These are phyloP conservation scores for Parnassius smintheus DNA, from an alignment of 2,888 invertebrate species.

Conservation along the genomic window DNA sequence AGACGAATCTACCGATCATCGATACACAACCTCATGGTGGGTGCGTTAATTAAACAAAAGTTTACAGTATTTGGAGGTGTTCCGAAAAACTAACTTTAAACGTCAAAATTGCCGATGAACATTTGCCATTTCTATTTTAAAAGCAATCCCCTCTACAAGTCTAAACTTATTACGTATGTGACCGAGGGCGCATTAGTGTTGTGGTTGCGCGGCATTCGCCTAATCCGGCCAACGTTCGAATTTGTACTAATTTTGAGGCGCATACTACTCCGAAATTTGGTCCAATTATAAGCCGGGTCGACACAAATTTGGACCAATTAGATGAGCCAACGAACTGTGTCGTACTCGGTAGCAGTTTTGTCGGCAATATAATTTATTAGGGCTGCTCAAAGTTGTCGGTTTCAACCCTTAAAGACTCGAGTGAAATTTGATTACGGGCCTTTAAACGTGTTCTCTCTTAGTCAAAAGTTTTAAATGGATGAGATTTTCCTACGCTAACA, in stretches of 20 bases:
- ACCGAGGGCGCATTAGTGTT: conserved; percentile 64
- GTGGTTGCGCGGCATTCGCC: conserved; percentile 51
- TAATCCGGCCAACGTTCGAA: conserved; percentile 67
- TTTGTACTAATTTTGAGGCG: conserved; percentile 69
- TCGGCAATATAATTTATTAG: conserved; percentile 81
- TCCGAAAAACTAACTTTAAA: not conserved
- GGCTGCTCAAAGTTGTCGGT: conserved; percentile 75
- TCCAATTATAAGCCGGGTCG: conserved; percentile 76
- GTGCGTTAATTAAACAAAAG: conserved; percentile 72
- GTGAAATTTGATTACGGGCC: conserved; percentile 78
- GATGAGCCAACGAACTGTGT: conserved; percentile 80
- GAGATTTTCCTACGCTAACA: conserved; percentile 46
- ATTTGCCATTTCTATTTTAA: not conserved
- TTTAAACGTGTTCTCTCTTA: conserved; percentile 69
- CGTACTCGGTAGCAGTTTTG: conserved; percentile 79
- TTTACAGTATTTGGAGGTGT: conserved; percentile 58
- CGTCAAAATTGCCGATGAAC: not conserved
- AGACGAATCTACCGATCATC: conserved; percentile 42
- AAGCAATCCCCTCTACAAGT: conserved; percentile 57
- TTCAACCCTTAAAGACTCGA: conserved; percentile 79
- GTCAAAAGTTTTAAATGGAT: conserved; percentile 69
- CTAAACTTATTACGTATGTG: conserved; percentile 69
- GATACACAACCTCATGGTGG: conserved; percentile 40
- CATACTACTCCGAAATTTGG: conserved; percentile 62
- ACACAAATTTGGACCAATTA: conserved; percentile 79